Conservation (phyloP, 92 coral and sea anemone genomes). For the Palythoa grandiflora region DNA sequence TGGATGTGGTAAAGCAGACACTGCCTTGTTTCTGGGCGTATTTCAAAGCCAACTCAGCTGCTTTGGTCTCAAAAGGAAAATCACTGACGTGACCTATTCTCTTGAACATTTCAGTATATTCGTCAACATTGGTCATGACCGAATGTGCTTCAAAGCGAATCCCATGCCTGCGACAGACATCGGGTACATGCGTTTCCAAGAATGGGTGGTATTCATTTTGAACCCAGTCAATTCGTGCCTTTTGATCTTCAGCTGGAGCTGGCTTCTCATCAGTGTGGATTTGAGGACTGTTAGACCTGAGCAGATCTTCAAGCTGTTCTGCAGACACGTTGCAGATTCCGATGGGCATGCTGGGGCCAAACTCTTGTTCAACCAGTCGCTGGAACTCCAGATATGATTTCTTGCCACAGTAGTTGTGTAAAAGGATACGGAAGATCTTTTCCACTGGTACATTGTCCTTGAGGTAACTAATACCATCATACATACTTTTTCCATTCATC, state of each 20-base stretch:
- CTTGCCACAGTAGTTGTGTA: conserved; percentile 70
- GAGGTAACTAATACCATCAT: conserved; percentile 60
- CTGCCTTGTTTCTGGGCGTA: conserved; percentile 62
- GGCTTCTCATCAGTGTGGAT: conserved; percentile 17
- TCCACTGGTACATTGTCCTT: conserved; percentile 47
- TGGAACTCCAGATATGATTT: conserved; percentile 67
- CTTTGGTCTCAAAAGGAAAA: conserved; percentile 28
- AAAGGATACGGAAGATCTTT: conserved; percentile 64
- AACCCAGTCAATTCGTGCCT: conserved; percentile 70
- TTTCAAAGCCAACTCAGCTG: conserved; percentile 63
- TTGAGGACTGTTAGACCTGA: neutral
- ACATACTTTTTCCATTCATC: conserved; percentile 55
- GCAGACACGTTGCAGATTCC: conserved; percentile 73
- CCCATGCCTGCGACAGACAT: conserved; percentile 61
- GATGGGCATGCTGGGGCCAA: conserved; percentile 66
- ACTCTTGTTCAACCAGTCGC: conserved; percentile 64
- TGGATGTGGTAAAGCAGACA: conserved; percentile 68
- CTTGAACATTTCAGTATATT: conserved; percentile 54
- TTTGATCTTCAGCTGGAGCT: neutral
- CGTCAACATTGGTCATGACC: conserved; percentile 63
- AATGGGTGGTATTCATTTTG: conserved; percentile 77
- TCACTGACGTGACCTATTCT: conserved; percentile 34
- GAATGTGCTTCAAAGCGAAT: conserved; percentile 72
- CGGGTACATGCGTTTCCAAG: conserved; percentile 64
- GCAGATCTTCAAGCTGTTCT: conserved; percentile 65